Evolutionary conservation across 2,797 vertebrate species (phyloP), one percentile per base, ranked within the genome.

Genomic region (Sparus aurata): DNA sequence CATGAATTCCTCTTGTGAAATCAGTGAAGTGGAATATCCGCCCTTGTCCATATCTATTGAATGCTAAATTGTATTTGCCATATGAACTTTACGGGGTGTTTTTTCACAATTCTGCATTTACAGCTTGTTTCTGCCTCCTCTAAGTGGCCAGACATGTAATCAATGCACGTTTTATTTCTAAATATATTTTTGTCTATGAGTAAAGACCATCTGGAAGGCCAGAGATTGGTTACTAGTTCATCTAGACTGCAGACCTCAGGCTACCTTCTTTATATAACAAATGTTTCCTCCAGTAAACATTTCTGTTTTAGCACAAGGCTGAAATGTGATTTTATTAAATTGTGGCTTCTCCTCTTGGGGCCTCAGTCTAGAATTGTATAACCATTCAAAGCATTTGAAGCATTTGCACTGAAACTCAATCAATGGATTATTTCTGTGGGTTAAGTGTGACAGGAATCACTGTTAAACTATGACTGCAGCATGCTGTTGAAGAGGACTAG

Each of bases 201-300:
- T 34, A 34, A 34, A 2, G 34, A 34, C 34, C 34, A 9, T 9
- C 34, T 34, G 34, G 41, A 43, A 43, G 23, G 66, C 66, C 54
- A 72, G 73, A 58, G 79, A 62, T 72, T 69, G 15, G 66, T 84
- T 75, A 69, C 49, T 69, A 49, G 18, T 47, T 54, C 65, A 53
- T 77, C 25, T 47, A 18, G 45, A 79, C 61, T 77, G 69, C 68
- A 61, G 71, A 43, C 64, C 57, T 66, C 4, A 34, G 18, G 72
- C 68, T 85, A 79, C 83, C 79, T 67, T 77, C 58, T 64, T 63
- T 43, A 55, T 73, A 38, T 71, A 34, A 68, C 63, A 27, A 34
- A 50, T 18, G 7, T 72, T 38, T 72, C 11, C 25, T 38, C 63
- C 43, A 75, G 10, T 66, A 52, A 67, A 78, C 10, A 66, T 54